Evolutionary conservation across 2,888 invertebrate species (phyloP).

Genomic region (Liposcelis brunnea): DNA sequence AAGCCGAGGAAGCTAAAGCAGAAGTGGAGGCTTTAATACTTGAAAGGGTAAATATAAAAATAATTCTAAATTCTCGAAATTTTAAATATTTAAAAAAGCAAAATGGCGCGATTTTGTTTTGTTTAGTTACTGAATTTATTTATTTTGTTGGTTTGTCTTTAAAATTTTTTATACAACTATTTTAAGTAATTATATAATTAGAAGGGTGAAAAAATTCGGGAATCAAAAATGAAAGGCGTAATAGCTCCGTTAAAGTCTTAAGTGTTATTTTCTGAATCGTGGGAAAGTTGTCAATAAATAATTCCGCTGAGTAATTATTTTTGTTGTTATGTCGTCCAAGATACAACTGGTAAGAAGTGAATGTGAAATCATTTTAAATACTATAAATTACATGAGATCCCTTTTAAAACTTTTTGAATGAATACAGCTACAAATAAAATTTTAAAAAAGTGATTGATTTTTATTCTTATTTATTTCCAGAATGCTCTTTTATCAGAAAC

Average conservation of each 20-base stretch:
- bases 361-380: no score
- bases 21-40: conserved; percentile 69
- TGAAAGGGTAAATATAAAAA: conserved; percentile 50
- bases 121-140: conserved; percentile 7
- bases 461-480: conserved; percentile 31
- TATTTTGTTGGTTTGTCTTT: conserved; percentile 10
- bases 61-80: conserved; percentile 1
- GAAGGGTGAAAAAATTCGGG: not conserved
- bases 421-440: no score
- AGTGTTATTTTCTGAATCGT: no score
- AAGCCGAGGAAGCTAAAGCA: conserved; percentile 72
- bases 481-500: conserved; percentile 77
- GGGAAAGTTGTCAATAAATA: no score
- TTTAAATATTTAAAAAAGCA: conserved; percentile 7
- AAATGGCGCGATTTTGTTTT: conserved; percentile 9
- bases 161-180: conserved; percentile 5
- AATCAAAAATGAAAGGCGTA: not conserved
- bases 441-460: no score
- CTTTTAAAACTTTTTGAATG: no score
- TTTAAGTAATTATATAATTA: not conserved
- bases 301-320: no score
- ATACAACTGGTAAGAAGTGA: no score
- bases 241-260: not conserved
- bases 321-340: no score
- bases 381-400: no score